Evolutionary conservation across 2,888 invertebrate species (phyloP).

Genomic region (Ptilodon capucinus): DNA sequence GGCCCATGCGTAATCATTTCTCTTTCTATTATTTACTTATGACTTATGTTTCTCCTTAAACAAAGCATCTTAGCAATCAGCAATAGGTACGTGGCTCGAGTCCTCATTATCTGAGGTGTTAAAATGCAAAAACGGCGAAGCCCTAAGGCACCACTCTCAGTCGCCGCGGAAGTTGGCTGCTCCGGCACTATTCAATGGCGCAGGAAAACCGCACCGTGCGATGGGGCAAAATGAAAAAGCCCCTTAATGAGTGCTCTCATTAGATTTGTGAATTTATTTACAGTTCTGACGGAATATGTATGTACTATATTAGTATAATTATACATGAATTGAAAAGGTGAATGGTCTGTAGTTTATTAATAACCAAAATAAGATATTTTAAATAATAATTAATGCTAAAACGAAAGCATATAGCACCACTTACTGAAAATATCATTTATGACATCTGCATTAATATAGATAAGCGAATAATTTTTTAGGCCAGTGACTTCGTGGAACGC

Average conservation of each 20-base stretch:
- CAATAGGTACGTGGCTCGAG: constrained; percentile 47
- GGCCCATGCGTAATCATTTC: no score
- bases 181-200: constrained; percentile 60
- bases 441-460: not conserved
- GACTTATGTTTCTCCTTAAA: constrained; percentile 7
- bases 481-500: constrained; percentile 33
- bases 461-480: constrained; percentile 30
- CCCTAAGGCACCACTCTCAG: constrained; percentile 49
- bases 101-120: constrained; percentile 66
- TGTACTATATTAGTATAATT: not conserved
- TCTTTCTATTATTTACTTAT: no score
- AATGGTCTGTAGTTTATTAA: no score
- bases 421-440: no score
- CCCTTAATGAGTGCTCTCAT: constrained; percentile 65
- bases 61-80: constrained; percentile 31
- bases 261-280: constrained; percentile 47
- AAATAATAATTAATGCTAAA: no score
- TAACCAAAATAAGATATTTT: no score
- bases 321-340: not conserved
- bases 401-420: no score
- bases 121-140: constrained; percentile 62
- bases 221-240: constrained; percentile 52
- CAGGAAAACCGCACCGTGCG: constrained; percentile 60
- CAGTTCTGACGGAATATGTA: constrained; percentile 5
- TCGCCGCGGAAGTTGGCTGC: constrained; percentile 56